Percentiles rank a stretch among this genome's conserved stretches.
phyloP scores from a whole-genome alignment of 2,797 vertebrate species.

The Poeciliopsis turneri region DNA sequence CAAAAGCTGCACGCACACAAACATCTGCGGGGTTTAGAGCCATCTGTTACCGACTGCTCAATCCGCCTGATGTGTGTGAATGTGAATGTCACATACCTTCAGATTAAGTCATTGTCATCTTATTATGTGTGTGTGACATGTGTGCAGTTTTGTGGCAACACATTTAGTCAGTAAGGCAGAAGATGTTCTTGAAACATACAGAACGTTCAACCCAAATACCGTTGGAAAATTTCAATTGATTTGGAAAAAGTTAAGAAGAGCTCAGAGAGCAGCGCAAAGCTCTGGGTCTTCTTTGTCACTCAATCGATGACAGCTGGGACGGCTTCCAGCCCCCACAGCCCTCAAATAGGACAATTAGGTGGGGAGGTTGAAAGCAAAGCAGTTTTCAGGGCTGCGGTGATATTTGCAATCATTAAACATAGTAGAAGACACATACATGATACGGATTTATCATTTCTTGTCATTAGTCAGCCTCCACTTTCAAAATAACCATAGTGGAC shows the following conservation, averaged over 20 bases:
- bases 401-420: background rate
- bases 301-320: background rate
- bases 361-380: background rate
- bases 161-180: slow-evolving; percentile 58
- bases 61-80: slow-evolving; percentile 54
- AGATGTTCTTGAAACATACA: slow-evolving; percentile 31
- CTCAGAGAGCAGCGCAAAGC: slow-evolving; percentile 11
- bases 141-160: slow-evolving; percentile 47
- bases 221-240: slow-evolving; percentile 16
- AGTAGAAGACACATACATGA: background rate
- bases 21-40: slow-evolving; percentile 71
- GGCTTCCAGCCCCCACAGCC: background rate
- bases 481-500: background rate
- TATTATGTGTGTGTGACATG: slow-evolving; percentile 19
- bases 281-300: background rate
- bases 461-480: background rate
- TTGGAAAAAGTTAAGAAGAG: slow-evolving; percentile 20
- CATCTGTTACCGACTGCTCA: slow-evolving; percentile 74
- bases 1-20: slow-evolving; percentile 58
- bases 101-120: slow-evolving; percentile 56
- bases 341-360: background rate
- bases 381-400: background rate
- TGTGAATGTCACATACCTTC: slow-evolving; percentile 45
- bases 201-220: slow-evolving; percentile 21
- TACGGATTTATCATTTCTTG: background rate